Evolutionary conservation across 2,888 invertebrate genomes (phyloP).

Genomic region (Tubiluchus corallicola): DNA sequence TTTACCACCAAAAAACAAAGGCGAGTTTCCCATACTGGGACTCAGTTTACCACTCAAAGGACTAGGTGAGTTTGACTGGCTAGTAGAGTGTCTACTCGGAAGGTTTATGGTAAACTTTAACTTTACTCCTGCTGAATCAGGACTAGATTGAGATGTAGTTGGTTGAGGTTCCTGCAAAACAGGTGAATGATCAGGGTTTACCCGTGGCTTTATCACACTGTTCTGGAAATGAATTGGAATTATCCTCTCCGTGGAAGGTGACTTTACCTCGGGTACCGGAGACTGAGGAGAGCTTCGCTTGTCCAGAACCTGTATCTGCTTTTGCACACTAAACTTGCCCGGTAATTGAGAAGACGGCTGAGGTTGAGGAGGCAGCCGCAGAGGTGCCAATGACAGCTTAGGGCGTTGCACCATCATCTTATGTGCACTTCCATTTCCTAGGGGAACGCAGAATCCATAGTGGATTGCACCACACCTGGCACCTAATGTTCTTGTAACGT

Average conservation of each 20-base stretch:
- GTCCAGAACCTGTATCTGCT: neutral
- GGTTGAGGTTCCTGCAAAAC: neutral
- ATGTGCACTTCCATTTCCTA: neutral
- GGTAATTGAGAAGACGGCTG: neutral
- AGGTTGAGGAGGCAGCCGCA: neutral
- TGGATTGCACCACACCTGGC: neutral
- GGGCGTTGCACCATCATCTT: neutral
- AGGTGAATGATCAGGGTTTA: no score
- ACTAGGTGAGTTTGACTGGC: no score
- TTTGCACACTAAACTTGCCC: constrained; percentile 1
- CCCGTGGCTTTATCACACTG: neutral
- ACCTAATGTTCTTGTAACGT: neutral
- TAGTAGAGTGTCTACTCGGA: neutral
- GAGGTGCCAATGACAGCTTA: neutral
- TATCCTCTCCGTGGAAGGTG: no score
- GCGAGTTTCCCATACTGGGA: no score
- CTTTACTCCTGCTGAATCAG: neutral
- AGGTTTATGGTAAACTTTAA: neutral
- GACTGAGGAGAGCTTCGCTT: neutral
- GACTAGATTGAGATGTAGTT: neutral
- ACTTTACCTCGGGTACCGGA: no score
- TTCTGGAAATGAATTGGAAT: constrained; percentile 1
- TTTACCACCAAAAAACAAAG: no score
- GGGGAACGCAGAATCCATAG: neutral
- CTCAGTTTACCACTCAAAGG: no score